Evolutionary conservation across 2,888 invertebrate genomes (phyloP), one percentile per base, ranked within the genome.

Genomic region (Melinopterus prodromus): DNA sequence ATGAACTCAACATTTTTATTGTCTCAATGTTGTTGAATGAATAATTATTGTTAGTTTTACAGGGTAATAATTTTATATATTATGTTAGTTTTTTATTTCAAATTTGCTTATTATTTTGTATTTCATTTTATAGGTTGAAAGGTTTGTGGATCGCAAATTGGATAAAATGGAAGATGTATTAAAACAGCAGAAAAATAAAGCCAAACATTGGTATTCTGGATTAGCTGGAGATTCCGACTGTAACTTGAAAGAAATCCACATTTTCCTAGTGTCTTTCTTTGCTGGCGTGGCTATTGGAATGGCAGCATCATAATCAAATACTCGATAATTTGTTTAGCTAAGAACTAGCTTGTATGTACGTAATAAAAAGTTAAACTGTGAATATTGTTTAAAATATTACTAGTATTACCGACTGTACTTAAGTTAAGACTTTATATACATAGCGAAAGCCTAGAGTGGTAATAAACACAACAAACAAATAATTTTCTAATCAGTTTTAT

Each of bases 241-340:
- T 86, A 92, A 92, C 87, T 90, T 95, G 76, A 94, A 94, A 84
- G 95, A 96, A 90, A 91, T 95, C 74, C 96, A 96, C 85, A 92
- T 96, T 82, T 97, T 97, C 88, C 85, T 95, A 83, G 92, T 94
- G 78, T 95, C 95, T n/a, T 97, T 96, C 89, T 91, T 93, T 83
- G 95, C 94, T 84, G 96, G 97, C 78, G 88, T 96, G 86, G 95
- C 95, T 79, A 87, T 96, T 86, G 96, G 96, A 80, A 88, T 93
- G 82, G 88, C 86, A 75, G 86, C 87, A 74, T 86, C 88, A 69
- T 88, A 86, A 26, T 26, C 26, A 87, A 82, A 76, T 53, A 53
- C 12, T 53, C 53, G 9, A 53, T 53, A 53, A 53, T 53, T 53
- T 26, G 26, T 26, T 9, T 53, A 53, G 53, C 12, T 1, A 9